Evolutionary conservation across 37 sponge, comb jelly and placozoan genomes (phyloP), one percentile per base, ranked within the genome.

Genomic region (Bolinopsis microptera): DNA sequence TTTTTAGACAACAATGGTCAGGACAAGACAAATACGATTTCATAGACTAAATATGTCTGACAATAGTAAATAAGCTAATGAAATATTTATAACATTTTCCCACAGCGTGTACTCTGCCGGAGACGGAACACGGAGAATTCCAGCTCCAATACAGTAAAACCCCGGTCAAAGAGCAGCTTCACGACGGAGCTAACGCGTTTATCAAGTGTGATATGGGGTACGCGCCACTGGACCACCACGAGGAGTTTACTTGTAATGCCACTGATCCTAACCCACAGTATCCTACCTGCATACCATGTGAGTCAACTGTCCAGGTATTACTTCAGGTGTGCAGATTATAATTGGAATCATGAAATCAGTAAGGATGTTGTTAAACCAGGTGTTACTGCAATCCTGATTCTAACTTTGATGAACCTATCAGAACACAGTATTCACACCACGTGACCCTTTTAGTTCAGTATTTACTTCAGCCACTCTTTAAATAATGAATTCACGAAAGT

Each of bases 171-270:
- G 61, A 48, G 9, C 5, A 48, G 13, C 80, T 77, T 18, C 32
- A 27, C 33, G 33, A 77, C 80, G 80, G 80, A 13, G 80, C 80
- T 18, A 77, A 27, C 36, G 80, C 32, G 21, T 16, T 77, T 18
- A 28, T 77, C 26, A 34, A 41, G 90, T 86, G 90, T 23, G 25
- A 86, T 30, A 13, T 39, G 25, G 90, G 90, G 5, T 86, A 86
- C 31, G 90, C 35, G 30, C 90, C 90, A 2, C 90, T 22, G 2
- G 90, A 39, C 0, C 26, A 86, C 24, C 40, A 86, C 61, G 61
- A 28, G 41, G 61, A 86, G 27, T 86, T 39, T 34, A 86, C 90
- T 16, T 86, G 90, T 30, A 86, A 86, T 48, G 90, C 90, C 2
- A 86, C 90, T 3, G 35, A 86, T 30, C 90, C 90, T 27, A 38